Conservation (phyloP, 2,888 invertebrate species). For the Acanthococcus lagerstroemiae region DNA sequence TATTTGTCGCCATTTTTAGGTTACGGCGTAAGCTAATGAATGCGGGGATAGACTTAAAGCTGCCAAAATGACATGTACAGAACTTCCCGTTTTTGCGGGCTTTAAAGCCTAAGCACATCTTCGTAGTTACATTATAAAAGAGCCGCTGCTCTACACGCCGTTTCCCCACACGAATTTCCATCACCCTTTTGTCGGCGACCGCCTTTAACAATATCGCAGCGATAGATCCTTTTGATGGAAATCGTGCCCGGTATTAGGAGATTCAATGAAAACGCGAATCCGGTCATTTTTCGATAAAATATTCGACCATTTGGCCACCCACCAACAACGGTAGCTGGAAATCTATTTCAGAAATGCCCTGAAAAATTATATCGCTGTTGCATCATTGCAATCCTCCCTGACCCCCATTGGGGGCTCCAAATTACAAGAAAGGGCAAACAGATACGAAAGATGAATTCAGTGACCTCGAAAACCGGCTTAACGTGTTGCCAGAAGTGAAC, state of each 20-base stretch:
- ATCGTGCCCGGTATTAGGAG: background rate
- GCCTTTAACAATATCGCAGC: conserved; percentile 1
- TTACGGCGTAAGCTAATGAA: conserved; percentile 24
- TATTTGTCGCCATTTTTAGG: conserved; percentile 29
- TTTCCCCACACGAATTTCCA: background rate
- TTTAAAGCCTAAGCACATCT: conserved; percentile 9
- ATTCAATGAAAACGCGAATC: no score
- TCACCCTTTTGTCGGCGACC: background rate
- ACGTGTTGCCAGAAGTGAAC: no score
- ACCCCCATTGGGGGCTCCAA: no score
- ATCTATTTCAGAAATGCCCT: no score
- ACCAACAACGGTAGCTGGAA: no score
- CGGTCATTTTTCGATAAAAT: no score
- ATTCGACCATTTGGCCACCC: no score
- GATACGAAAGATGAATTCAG: no score
- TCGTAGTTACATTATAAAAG: conserved; percentile 1
- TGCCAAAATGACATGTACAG: conserved; percentile 25
- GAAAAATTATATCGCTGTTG: no score
- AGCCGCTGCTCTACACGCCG: background rate
- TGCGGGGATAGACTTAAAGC: conserved; percentile 23
- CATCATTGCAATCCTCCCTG: no score
- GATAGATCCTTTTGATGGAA: background rate
- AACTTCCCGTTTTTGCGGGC: conserved; percentile 17
- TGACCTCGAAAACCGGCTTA: no score
- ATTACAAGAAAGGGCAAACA: no score